Evolutionary conservation across 1,140 invertebrate genomes (phyloP).

Genomic region (Eumaeus atala): DNA sequence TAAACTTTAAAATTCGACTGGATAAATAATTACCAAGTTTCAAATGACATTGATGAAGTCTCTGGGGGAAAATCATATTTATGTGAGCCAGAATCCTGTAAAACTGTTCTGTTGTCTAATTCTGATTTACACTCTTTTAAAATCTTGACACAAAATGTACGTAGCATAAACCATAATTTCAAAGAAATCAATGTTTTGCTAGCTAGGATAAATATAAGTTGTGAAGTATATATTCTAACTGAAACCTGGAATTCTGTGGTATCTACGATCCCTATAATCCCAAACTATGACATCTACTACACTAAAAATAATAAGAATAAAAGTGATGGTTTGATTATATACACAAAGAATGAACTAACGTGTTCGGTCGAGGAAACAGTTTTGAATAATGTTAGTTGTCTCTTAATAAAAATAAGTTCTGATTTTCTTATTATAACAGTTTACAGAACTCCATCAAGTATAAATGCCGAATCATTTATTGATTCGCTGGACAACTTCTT

Average conservation of each 20-base stretch:
- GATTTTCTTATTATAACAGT: conserved; percentile 20
- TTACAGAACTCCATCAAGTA: conserved; percentile 25
- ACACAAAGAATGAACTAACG: conserved; percentile 16
- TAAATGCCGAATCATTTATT: conserved; percentile 20
- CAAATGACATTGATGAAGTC: too few species aligned
- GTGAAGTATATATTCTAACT: conserved; percentile 18
- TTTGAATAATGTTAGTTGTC: conserved; percentile 20
- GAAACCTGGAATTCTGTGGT: conserved; percentile 19
- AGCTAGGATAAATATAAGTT: conserved; percentile 9
- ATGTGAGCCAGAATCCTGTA: too few species aligned
- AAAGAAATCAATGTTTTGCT: conserved; percentile 14
- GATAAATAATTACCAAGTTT: too few species aligned
- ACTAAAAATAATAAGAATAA: conserved; percentile 21
- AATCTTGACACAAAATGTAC: conserved; percentile 19
- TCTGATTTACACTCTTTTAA: neutral
- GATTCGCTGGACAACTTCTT: conserved; percentile 22
- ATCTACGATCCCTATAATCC: conserved; percentile 10
- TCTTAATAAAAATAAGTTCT: conserved; percentile 16
- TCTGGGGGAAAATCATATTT: too few species aligned
- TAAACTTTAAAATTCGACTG: too few species aligned
- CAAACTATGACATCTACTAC: conserved; percentile 12
- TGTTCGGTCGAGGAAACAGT: conserved; percentile 20
- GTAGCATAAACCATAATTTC: conserved; percentile 18
- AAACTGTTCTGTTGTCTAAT: too few species aligned
- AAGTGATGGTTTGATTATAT: conserved; percentile 27